phyloP scores from a whole-genome alignment of 2,888 invertebrate genomes.

The Nemoura dubitans region DNA sequence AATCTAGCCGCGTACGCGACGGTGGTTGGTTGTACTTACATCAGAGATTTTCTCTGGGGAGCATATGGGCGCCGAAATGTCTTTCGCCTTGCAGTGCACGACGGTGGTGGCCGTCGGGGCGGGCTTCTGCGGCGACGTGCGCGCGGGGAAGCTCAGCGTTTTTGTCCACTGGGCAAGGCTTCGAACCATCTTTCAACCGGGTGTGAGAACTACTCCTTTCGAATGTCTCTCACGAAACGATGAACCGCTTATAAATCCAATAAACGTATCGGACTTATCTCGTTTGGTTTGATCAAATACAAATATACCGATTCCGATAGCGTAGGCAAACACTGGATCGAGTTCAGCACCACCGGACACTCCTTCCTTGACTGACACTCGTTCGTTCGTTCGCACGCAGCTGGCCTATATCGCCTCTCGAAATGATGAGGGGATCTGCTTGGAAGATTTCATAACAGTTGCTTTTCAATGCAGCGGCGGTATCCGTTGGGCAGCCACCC shows the following conservation, averaged over 20 bases:
- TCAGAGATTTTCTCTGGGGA: constrained; percentile 29
- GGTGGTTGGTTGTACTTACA: constrained; percentile 19
- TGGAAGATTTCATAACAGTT: constrained; percentile 34
- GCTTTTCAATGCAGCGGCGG: constrained; percentile 22
- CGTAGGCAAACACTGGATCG: constrained; percentile 20
- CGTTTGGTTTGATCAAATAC: constrained; percentile 30
- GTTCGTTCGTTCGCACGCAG: background rate
- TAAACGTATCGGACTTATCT: background rate
- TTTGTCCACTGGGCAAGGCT: constrained; percentile 91
- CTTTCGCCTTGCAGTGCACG: constrained; percentile 15
- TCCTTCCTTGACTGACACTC: background rate
- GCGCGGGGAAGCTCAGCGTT: constrained; percentile 87
- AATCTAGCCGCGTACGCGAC: background rate
- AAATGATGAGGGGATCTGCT: constrained; percentile 2
- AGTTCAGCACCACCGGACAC: background rate
- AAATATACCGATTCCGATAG: constrained; percentile 23
- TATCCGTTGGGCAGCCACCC: constrained; percentile 22
- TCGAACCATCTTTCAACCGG: constrained; percentile 73
- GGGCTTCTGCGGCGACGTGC: constrained; percentile 80
- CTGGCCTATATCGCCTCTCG: background rate
- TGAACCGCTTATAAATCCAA: background rate
- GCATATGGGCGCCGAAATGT: constrained; percentile 28
- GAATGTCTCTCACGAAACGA: constrained; percentile 17
- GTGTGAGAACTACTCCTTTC: constrained; percentile 7
- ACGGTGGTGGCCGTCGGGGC: constrained; percentile 58